Evolutionary conservation across 2,797 vertebrate species (phyloP).

Genomic region (Australoheros facetus): DNA sequence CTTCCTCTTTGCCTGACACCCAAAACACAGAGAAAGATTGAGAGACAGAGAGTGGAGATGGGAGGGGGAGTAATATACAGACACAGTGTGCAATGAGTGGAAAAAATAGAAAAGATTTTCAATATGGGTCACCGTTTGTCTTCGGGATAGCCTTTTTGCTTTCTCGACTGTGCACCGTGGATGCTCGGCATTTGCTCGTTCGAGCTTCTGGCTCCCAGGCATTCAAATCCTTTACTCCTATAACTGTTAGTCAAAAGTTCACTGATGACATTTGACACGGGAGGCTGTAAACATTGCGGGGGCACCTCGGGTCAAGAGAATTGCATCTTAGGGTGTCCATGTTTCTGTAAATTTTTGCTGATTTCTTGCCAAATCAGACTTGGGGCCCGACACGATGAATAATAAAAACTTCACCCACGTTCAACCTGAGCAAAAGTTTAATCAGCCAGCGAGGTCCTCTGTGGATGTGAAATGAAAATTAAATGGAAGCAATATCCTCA

Average conservation of each 20-base stretch:
- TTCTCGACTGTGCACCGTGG: not conserved
- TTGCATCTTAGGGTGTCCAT: not conserved
- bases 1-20: constrained; percentile 29
- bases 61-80: not conserved
- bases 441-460: not conserved
- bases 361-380: constrained; percentile 5
- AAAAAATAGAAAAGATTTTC: constrained; percentile 12
- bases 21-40: constrained; percentile 29
- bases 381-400: not conserved
- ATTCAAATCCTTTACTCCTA: not conserved
- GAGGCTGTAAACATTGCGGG: not conserved
- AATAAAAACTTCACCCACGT: not conserved
- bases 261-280: not conserved
- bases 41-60: constrained; percentile 9
- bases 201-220: not conserved
- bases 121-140: constrained; percentile 13
- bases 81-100: not conserved
- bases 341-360: not conserved
- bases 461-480: not conserved
- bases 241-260: constrained; percentile 11
- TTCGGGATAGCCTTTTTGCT: constrained; percentile 1
- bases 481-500: not conserved
- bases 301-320: not conserved
- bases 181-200: not conserved
- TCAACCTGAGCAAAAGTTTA: not conserved